Conservation (phyloP, 2,797 vertebrate species). For the Chelmon rostratus region DNA sequence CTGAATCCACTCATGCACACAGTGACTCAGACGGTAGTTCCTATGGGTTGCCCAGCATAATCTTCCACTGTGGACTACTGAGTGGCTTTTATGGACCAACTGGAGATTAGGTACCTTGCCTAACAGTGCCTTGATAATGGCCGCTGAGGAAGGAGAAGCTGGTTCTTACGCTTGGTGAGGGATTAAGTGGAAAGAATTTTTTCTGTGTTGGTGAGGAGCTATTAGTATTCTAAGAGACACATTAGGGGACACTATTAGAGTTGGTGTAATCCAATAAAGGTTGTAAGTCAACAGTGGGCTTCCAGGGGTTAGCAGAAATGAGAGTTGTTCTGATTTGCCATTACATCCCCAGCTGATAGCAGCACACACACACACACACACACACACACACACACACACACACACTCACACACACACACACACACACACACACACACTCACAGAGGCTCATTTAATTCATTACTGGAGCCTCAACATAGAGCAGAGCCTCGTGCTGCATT, state of each 20-base stretch:
- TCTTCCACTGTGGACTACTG: neutral
- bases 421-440: neutral
- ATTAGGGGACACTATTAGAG: conserved; percentile 59
- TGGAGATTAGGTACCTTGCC: neutral
- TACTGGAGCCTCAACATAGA: conserved; percentile 40
- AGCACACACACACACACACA: conserved; percentile 43
- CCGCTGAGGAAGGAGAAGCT: neutral
- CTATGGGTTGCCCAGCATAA: neutral
- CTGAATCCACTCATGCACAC: neutral
- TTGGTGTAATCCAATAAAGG: conserved; percentile 67
- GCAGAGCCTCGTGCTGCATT: conserved; percentile 42
- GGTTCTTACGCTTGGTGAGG: neutral
- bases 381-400: conserved; percentile 13
- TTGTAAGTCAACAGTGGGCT: conserved; percentile 42
- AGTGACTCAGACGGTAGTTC: neutral
- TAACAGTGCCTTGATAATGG: neutral
- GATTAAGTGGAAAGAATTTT: conserved; percentile 12
- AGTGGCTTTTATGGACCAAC: neutral
- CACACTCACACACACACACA: conserved; percentile 16
- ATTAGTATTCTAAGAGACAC: conserved; percentile 59
- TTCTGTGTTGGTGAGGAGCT: conserved; percentile 21
- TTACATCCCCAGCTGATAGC: conserved; percentile 47
- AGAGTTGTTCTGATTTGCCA: conserved; percentile 59
- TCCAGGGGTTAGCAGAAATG: conserved; percentile 52
- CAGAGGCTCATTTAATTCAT: conserved; percentile 53